phyloP scores from a whole-genome alignment of 2,113 vertebrate genomes.

The Loxodonta africana region DNA sequence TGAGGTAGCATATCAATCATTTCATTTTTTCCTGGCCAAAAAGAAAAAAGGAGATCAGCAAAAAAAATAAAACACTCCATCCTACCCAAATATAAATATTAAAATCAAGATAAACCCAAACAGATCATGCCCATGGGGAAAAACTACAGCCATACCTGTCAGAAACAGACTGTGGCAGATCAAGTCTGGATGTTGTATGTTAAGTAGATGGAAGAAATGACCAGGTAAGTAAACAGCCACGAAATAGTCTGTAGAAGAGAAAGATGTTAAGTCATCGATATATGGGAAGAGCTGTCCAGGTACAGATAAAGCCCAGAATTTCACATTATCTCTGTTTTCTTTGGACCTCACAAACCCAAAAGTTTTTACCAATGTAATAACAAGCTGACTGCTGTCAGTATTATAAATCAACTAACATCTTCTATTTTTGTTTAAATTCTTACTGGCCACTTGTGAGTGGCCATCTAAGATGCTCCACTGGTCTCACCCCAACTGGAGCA shows the following conservation, averaged over 20 bases:
- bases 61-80: slow-evolving; percentile 56
- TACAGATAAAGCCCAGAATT: slow-evolving; percentile 28
- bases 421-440: not conserved
- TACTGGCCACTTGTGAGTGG: not conserved
- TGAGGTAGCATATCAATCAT: slow-evolving; percentile 80
- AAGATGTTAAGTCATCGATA: slow-evolving; percentile 8
- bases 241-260: slow-evolving; percentile 92
- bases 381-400: not conserved
- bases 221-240: slow-evolving; percentile 94
- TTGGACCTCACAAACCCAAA: not conserved
- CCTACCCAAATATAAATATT: not conserved
- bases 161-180: slow-evolving; percentile 96
- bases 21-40: slow-evolving; percentile 85
- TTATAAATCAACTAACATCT: not conserved
- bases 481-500: no score
- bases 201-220: slow-evolving; percentile 95
- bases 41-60: slow-evolving; percentile 57
- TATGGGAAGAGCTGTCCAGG: not conserved
- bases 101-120: not conserved
- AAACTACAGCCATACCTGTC: slow-evolving; percentile 89
- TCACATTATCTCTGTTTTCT: not conserved
- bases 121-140: no score
- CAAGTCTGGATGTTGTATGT: slow-evolving; percentile 94
- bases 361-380: not conserved
- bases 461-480: no score